A percentile compares a stretch with the other conserved stretches of the same genome.
These are phyloP conservation scores for Montipora foliosa DNA, from an alignment of 64 coral and sea anemone species.

Conservation along the genomic window DNA sequence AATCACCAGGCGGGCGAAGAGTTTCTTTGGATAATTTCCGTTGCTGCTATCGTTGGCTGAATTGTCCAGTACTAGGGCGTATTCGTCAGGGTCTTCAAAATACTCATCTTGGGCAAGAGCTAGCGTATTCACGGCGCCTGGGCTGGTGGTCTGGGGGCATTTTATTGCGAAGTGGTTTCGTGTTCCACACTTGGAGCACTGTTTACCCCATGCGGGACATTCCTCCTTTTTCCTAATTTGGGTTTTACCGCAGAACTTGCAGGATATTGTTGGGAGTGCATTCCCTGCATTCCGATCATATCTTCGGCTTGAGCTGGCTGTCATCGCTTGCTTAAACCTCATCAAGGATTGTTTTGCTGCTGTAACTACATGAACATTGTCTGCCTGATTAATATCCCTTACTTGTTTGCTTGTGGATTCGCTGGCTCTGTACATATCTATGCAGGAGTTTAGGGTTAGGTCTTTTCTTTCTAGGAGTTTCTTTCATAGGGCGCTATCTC, in stretches of 20 bases:
- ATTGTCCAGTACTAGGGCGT: slow-evolving; percentile 20
- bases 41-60: neutral
- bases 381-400: slow-evolving; percentile 64
- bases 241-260: neutral
- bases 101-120: too few species aligned
- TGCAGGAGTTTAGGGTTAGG: slow-evolving; percentile 54
- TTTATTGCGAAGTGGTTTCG: slow-evolving; percentile 40
- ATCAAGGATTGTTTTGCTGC: slow-evolving; percentile 21
- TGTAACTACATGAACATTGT: slow-evolving; percentile 25
- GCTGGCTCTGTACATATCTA: slow-evolving; percentile 64
- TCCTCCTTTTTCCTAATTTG: slow-evolving; percentile 45
- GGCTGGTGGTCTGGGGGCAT: neutral
- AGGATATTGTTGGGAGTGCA: slow-evolving; percentile 3
- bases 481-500: slow-evolving; percentile 29
- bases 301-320: neutral
- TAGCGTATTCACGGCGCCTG: too few species aligned
- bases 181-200: slow-evolving; percentile 18
- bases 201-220: slow-evolving; percentile 54
- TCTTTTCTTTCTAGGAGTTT: slow-evolving; percentile 49
- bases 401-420: slow-evolving; percentile 48
- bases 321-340: slow-evolving; percentile 30
- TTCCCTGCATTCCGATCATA: neutral
- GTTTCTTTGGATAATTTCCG: too few species aligned
- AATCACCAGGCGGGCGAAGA: neutral
- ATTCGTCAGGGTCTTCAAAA: neutral